Percentiles rank a stretch among this genome's conserved stretches.
Evolutionary conservation across 2,797 vertebrate species (phyloP).

Genomic region (Amblyraja radiata): DNA sequence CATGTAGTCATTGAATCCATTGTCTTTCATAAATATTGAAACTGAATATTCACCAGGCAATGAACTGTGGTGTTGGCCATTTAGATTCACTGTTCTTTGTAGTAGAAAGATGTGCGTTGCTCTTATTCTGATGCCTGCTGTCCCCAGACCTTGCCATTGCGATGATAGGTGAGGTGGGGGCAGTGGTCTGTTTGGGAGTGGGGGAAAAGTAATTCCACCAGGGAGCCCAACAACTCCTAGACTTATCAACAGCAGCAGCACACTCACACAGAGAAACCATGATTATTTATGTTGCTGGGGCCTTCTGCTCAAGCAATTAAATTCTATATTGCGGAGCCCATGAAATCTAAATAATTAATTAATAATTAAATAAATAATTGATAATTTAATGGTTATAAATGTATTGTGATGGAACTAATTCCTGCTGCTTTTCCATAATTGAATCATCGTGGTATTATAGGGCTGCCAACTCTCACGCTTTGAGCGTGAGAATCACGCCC

Average conservation of each 20-base stretch:
- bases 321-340: not conserved
- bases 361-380: not conserved
- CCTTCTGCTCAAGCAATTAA: not conserved
- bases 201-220: not conserved
- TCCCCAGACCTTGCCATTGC: not conserved
- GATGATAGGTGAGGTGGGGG: not conserved
- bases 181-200: not conserved
- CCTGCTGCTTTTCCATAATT: not conserved
- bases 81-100: not conserved
- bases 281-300: not conserved
- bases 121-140: not conserved
- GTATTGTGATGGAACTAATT: not conserved
- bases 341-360: not conserved
- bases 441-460: too few species aligned
- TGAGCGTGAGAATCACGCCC: too few species aligned
- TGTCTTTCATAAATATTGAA: not conserved
- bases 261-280: not conserved
- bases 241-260: not conserved
- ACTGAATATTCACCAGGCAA: not conserved
- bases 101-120: not conserved
- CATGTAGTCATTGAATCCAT: not conserved
- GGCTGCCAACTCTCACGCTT: too few species aligned
- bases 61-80: not conserved
- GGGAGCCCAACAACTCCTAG: too few species aligned
- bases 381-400: constrained; percentile 1